Evolutionary conservation across 1,140 invertebrate genomes (phyloP), one percentile per base, ranked within the genome.

Genomic region (Drosophila burlai): DNA sequence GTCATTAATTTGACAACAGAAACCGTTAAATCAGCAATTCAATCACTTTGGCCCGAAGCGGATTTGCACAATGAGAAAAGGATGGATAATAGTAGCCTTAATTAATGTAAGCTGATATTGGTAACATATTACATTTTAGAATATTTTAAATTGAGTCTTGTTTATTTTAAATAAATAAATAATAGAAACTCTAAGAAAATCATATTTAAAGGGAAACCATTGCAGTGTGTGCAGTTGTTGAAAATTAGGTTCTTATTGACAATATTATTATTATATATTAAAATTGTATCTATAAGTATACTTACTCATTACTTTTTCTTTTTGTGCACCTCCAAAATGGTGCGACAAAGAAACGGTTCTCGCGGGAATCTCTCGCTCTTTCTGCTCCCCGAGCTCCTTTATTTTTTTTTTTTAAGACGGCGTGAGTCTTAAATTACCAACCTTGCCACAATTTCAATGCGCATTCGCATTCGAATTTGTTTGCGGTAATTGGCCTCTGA

Each of bases 1-100:
- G 91, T 83, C 90, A 92, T 92, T 92, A 92, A 92, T 92, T 92
- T 92, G 90, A 92, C 90, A 92, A 92, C 90, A 87, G 80, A 80
- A 92, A 92, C 82, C 90, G 90, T 92, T 92, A 92, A 92, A 92
- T 92, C 90, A 92, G 86, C 85, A 90, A 90, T 90, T 90, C 85
- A 90, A 85, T 90, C 85, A 85, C 85, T 66, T 64, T 29, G 54
- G 57, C 40, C 50, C 38, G 16, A 69, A 71, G 55, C 42, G 59
- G 58, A 71, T 43, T 59, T 63, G 11, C 64, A 72, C 68, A 61
- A 40, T 15, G 58, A 62, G 54, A 60, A 61, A 62, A 74, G 45
- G 24, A 45, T 7, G 5, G 8, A 15, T 3, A 34, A 18, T 11
- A 7, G 16, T 26, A 40, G 16, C 8, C 1, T 7, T 38, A 40